These are phyloP conservation scores for Formica aserva DNA, from an alignment of 2,888 invertebrate species.

Conservation along the genomic window DNA sequence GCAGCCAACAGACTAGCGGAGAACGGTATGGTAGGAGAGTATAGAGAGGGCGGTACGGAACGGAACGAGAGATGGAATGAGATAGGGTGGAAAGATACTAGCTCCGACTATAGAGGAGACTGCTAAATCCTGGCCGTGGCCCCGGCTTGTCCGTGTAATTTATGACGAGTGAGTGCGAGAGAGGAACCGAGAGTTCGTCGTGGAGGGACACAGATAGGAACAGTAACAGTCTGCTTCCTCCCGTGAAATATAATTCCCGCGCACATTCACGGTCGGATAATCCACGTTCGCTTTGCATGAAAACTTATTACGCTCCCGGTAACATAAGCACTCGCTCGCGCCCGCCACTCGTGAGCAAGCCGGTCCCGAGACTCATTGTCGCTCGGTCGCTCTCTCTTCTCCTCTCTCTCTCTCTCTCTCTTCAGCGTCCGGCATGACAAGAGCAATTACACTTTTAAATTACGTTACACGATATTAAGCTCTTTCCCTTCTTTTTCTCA, in stretches of 20 bases:
- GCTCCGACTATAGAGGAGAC: conserved; percentile 67
- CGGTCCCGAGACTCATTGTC: conserved; percentile 72
- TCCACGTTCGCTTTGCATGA: conserved; percentile 84
- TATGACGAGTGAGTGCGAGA: conserved; percentile 79
- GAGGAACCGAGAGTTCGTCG: conserved; percentile 61
- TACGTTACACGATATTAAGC: conserved; percentile 85
- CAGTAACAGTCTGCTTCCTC: conserved; percentile 84
- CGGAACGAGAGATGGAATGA: conserved; percentile 60
- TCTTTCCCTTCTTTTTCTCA: conserved; percentile 73
- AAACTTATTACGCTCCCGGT: conserved; percentile 84
- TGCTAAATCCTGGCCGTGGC: conserved; percentile 77
- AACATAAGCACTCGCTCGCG: conserved; percentile 62
- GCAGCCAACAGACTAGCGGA: conserved; percentile 57
- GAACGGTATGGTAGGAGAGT: conserved; percentile 16
- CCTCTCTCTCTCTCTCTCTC: conserved; percentile 62
- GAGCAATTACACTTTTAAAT: conserved; percentile 85
- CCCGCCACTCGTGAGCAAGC: conserved; percentile 22
- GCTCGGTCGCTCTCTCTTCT: conserved; percentile 58
- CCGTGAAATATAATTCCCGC: conserved; percentile 85
- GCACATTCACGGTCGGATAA: conserved; percentile 85
- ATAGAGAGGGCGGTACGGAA: conserved; percentile 47
- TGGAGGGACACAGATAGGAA: conserved; percentile 67
- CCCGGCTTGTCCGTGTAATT: conserved; percentile 76
- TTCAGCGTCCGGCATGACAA: conserved; percentile 82
- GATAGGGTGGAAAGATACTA: conserved; percentile 68